Evolutionary conservation across 2,888 invertebrate species (phyloP), one percentile per base, ranked within the genome.

Genomic region (Cerceris rybyensis): DNA sequence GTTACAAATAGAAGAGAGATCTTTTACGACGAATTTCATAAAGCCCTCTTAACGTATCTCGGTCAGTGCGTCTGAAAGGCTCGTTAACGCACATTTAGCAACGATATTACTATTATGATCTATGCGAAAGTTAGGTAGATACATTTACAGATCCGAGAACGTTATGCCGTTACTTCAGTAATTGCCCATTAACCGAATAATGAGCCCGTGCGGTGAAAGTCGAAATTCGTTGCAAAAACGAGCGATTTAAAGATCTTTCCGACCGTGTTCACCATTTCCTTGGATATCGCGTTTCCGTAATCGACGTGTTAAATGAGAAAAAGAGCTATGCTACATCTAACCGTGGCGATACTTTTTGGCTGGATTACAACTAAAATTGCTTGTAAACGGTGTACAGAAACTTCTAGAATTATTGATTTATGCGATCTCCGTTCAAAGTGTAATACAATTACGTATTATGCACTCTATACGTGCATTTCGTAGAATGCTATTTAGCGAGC

Each of bases 111-210:
- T 42, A 7, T 61, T 55, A 13, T 14, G 43, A 54, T 61, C 16
- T 69, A 2, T 58, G 60, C 9, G 65, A 72, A 78, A 76, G 60
- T 61, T 57, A 64, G 4, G 17, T 7, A 6, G 55, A 11, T 55
- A 55, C 17, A 39, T 49, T 49, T 1, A 60, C 7, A 8, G 28
- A 28, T 2, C 7, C 14, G 17, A 49, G 13, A 28, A 9, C 41
- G 13, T 59, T 41, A 46, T 46, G 43, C 11, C 8, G 9, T 57
- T 42, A 70, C 9, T 16, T 52, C 14, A 54, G 70, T 78, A 78
- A 76, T 78, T 75, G 64, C 60, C 71, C 39, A 71, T 78, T 78
- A 78, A 65, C 55, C 46, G 39, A 55, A 71, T 39, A 70, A 75
- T 57, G 17, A 52, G 65, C 13, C 13, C 43, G 42, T 65, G 57